Evolutionary conservation across 2,888 invertebrate species (phyloP).

Genomic region (Eristalinus sepulchralis): DNA sequence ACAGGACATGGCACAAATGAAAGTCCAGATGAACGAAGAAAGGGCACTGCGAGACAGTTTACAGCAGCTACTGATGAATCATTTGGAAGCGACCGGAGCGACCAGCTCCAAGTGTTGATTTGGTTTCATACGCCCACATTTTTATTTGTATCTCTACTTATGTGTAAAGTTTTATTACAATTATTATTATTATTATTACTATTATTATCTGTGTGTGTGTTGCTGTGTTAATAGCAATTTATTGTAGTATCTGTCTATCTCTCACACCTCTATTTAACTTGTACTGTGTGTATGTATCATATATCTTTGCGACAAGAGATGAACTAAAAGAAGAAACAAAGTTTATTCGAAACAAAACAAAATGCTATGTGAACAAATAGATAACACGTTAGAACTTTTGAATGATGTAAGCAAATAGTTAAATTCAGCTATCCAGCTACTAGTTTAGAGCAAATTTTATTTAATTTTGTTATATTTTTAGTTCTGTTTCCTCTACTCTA

Average conservation of each 20-base stretch:
- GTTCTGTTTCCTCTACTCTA: constrained; percentile 16
- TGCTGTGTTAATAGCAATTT: constrained; percentile 57
- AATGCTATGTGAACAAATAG: constrained; percentile 62
- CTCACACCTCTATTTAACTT: constrained; percentile 53
- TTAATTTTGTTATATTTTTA: constrained; percentile 31
- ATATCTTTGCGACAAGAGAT: constrained; percentile 27
- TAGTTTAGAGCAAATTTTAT: constrained; percentile 46
- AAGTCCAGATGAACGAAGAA: constrained; percentile 81
- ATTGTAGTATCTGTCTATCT: constrained; percentile 48
- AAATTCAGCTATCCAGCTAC: constrained; percentile 43
- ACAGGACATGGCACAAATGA: constrained; percentile 80
- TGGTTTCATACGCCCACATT: constrained; percentile 13
- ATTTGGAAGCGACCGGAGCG: constrained; percentile 79
- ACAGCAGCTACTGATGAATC: constrained; percentile 80
- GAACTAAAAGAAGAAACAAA: constrained; percentile 14
- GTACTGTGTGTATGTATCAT: constrained; percentile 27
- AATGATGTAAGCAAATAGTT: constrained; percentile 47
- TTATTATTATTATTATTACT: constrained; percentile 23
- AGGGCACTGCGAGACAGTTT: constrained; percentile 79
- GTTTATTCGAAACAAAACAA: constrained; percentile 22
- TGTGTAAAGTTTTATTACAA: constrained; percentile 41
- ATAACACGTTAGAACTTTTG: constrained; percentile 42
- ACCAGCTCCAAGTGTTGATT: constrained; percentile 74
- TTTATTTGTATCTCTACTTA: constrained; percentile 29
- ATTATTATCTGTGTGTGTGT: constrained; percentile 56